Percentiles rank a stretch among this genome's conserved stretches.
phyloP scores from a whole-genome alignment of 2,113 vertebrate genomes.

The Myrmophylax atrothorax region DNA sequence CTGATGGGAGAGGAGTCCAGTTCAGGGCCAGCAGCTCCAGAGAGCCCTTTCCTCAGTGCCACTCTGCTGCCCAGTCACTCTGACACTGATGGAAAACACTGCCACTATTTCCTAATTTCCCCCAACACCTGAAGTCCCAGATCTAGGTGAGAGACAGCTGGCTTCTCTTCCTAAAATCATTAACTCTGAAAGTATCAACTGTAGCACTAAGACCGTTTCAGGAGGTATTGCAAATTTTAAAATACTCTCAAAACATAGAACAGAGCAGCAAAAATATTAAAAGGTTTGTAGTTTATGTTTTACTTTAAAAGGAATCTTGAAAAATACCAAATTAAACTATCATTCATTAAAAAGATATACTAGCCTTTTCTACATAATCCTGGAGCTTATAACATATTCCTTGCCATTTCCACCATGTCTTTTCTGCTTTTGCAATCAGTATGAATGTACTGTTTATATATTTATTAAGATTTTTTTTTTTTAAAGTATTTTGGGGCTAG shows the following conservation, averaged over 20 bases:
- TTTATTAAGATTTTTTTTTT: conserved; percentile 37
- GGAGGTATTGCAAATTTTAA: neutral
- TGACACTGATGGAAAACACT: neutral
- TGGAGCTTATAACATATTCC: neutral
- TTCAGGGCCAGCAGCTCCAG: neutral
- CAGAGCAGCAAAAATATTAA: neutral
- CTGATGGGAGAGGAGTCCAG: neutral
- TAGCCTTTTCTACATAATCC: neutral
- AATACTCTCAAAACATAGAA: neutral
- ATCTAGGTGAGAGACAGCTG: neutral
- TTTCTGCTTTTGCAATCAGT: conserved; percentile 68
- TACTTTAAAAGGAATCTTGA: neutral
- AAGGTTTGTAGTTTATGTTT: neutral
- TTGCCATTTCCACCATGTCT: neutral
- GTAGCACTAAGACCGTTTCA: neutral
- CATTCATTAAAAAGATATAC: neutral
- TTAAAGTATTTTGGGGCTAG: conserved; percentile 35
- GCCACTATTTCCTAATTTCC: neutral
- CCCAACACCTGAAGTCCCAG: neutral
- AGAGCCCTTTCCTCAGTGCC: neutral
- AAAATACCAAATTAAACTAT: neutral
- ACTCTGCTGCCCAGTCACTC: neutral
- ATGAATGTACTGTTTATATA: conserved; percentile 31
- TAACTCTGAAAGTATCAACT: neutral
- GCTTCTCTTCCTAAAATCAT: neutral